Conservation (phyloP, 2,888 invertebrate species). For the Melieria omissa region DNA sequence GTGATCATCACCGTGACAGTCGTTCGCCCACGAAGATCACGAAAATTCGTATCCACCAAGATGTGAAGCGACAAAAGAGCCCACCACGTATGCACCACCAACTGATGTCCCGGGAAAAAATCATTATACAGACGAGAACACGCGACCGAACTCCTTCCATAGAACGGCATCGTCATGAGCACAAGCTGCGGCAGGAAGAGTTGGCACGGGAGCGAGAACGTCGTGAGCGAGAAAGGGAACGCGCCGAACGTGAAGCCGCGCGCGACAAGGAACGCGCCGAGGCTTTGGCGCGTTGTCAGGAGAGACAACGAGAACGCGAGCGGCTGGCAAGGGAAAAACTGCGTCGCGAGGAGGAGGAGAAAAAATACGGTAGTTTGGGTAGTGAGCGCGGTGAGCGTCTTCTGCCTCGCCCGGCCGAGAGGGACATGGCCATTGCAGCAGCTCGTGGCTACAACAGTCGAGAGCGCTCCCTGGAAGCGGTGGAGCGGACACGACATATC, state of each 20-base stretch:
- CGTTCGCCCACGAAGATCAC: slow-evolving; percentile 66
- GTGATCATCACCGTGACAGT: slow-evolving; percentile 61
- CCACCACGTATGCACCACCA: slow-evolving; percentile 67
- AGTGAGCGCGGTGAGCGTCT: slow-evolving; percentile 70
- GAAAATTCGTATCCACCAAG: slow-evolving; percentile 62
- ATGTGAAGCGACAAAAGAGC: slow-evolving; percentile 70
- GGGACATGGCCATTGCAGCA: slow-evolving; percentile 72
- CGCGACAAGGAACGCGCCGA: slow-evolving; percentile 75
- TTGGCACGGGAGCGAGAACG: slow-evolving; percentile 68
- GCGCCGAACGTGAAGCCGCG: slow-evolving; percentile 70
- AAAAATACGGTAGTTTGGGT: slow-evolving; percentile 50
- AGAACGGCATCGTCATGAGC: slow-evolving; percentile 60
- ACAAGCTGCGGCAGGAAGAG: slow-evolving; percentile 63
- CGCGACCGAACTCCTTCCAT: slow-evolving; percentile 63
- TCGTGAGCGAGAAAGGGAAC: slow-evolving; percentile 70
- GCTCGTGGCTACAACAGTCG: slow-evolving; percentile 64
- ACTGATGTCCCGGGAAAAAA: slow-evolving; percentile 64
- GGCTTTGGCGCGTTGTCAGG: slow-evolving; percentile 74
- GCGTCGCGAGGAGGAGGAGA: slow-evolving; percentile 66
- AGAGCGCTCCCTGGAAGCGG: slow-evolving; percentile 61
- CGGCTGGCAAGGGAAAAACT: slow-evolving; percentile 67
- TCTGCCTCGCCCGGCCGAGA: slow-evolving; percentile 73
- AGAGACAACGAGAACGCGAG: slow-evolving; percentile 71
- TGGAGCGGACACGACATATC: slow-evolving; percentile 52
- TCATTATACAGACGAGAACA: slow-evolving; percentile 62